These are phyloP conservation scores for Stenchaetothrips biformis DNA, from an alignment of 2,888 invertebrate genomes.

Conservation along the genomic window DNA sequence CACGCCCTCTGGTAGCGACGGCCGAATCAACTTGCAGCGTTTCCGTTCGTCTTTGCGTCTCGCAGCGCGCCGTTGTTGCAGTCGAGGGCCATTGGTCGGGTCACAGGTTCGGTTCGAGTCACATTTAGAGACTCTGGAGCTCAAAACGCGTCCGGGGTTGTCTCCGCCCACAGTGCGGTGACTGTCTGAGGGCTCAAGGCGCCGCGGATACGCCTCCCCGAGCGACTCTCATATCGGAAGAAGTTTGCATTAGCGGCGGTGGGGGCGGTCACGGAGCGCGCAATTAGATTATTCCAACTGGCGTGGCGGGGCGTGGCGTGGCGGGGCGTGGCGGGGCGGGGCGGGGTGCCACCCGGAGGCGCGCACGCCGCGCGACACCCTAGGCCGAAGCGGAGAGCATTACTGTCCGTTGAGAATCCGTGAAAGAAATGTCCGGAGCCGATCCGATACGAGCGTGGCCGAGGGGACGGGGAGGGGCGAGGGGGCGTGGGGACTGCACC, in stretches of 20 bases:
- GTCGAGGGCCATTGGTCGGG: no score
- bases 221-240: constrained; percentile 4
- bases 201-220: no score
- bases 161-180: no score
- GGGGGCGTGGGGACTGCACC: neutral
- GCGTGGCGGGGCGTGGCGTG: neutral
- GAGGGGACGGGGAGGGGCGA: neutral
- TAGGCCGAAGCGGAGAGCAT: constrained; percentile 1
- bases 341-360: neutral
- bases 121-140: no score
- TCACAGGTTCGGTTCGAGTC: no score
- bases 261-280: neutral
- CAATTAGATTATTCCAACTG: constrained; percentile 9
- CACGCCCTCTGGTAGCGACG: no score
- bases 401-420: constrained; percentile 23
- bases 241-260: constrained; percentile 1
- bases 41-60: no score
- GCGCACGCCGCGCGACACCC: constrained; percentile 14
- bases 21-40: no score
- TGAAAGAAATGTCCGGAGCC: constrained; percentile 18
- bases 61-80: no score
- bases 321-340: neutral
- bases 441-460: constrained; percentile 16
- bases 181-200: no score
- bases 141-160: no score